Evolutionary conservation across 2,113 vertebrate species (phyloP), one percentile per base, ranked within the genome.

Genomic region (Neoarius graeffei): DNA sequence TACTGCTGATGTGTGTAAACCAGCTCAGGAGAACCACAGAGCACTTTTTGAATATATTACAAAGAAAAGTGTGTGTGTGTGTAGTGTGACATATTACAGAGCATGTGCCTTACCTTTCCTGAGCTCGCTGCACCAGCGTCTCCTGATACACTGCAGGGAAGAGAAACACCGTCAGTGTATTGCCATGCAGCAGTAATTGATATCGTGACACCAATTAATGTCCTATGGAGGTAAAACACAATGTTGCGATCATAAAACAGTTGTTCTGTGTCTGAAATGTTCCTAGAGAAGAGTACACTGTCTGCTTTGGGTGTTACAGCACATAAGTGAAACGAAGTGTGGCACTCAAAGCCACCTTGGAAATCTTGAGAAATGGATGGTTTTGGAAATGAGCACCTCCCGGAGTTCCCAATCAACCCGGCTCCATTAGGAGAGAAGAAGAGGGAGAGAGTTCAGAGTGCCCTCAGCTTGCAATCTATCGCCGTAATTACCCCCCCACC

Each of bases 261-360:
- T 57, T 60, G 10, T 60, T 62, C 27, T 73, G 42, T 10, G 42
- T 54, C 42, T 66, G 7, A 35, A 74, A 50, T 85, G 17, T 52
- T 80, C 57, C 23, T 59, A 71, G 79, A 87, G 54, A 14, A 81
- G 64, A 81, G 62, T 74, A 20, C 0, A 52, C 42, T 27, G 11
- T 82, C 14, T 82, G 77, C 84, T 52, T 57, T 42, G 52, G 35
- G 80, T 8, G 19, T 59, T 25, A n/a, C 48, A 25, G 79, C 11
- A 8, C 23, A 25, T 35, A 52, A 81, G 76, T 76, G 57, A 48
- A 88, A 66, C 19, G 30, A 87, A 85, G 74, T 35, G 2, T 81
- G 50, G 87, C 79, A 88, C 85, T 85, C 84, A 84, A 88, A 87
- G 89, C 85, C 50, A 88, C 85, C 89, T 88, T 90, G 57, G 19